Percentiles rank a stretch among this genome's conserved stretches.
Evolutionary conservation across 2,888 invertebrate species (phyloP).

Genomic region (Erynnis tages): DNA sequence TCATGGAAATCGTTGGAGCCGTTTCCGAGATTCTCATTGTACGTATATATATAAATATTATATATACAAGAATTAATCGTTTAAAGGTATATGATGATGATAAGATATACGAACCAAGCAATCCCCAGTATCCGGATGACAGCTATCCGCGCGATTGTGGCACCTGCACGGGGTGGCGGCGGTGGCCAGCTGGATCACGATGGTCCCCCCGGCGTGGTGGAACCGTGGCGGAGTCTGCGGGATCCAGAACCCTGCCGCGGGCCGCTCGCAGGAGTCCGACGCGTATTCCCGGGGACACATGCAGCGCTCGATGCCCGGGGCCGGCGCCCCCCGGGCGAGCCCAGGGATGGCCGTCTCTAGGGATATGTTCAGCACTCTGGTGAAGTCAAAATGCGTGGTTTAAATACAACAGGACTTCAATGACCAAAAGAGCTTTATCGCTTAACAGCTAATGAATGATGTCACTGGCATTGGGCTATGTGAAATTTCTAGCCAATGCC

Average conservation of each 20-base stretch:
- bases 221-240: slow-evolving; percentile 69
- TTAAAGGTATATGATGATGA: no score
- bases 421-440: no score
- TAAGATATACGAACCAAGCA: slow-evolving; percentile 89
- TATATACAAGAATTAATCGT: no score
- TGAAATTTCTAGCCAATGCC: no score
- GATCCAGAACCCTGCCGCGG: slow-evolving; percentile 91
- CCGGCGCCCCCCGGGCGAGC: slow-evolving; percentile 84
- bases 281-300: slow-evolving; percentile 90
- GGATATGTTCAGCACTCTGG: slow-evolving; percentile 86
- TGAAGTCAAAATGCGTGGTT: slow-evolving; percentile 9
- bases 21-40: no score
- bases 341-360: slow-evolving; percentile 90
- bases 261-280: slow-evolving; percentile 95
- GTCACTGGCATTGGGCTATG: no score
- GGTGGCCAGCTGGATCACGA: slow-evolving; percentile 90
- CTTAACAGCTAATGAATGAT: no score
- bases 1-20: no score
- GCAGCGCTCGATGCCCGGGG: slow-evolving; percentile 93
- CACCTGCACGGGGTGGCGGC: slow-evolving; percentile 91
- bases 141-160: slow-evolving; percentile 87
- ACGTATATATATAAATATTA: no score
- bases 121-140: slow-evolving; percentile 91
- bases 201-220: slow-evolving; percentile 82
- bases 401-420: no score